phyloP scores from a whole-genome alignment of 2,888 invertebrate species.

The Malthinus seriepunctatus region DNA sequence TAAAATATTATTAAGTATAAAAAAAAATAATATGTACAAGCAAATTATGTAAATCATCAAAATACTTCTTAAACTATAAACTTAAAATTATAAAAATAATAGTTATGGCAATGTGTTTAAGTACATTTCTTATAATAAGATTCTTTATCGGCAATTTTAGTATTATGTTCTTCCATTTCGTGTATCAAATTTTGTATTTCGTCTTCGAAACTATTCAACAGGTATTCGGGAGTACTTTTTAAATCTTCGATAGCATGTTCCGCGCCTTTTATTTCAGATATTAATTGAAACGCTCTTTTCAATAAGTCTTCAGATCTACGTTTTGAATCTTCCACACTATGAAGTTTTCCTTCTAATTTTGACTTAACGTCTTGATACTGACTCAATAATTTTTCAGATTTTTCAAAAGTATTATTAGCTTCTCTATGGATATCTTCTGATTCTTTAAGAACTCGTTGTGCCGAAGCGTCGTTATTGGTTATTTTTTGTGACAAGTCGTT shows the following conservation, averaged over 20 bases:
- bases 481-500: constrained; percentile 79
- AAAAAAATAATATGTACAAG: constrained; percentile 10
- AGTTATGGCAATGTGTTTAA: constrained; percentile 23
- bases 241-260: constrained; percentile 48
- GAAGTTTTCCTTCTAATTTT: constrained; percentile 72
- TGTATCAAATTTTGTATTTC: constrained; percentile 64
- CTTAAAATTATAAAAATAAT: constrained; percentile 5
- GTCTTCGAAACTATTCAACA: constrained; percentile 60
- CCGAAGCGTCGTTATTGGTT: constrained; percentile 79
- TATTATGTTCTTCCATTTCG: constrained; percentile 65
- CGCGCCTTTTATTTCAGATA: constrained; percentile 56
- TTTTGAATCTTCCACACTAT: constrained; percentile 77
- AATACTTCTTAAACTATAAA: constrained; percentile 1
- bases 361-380: constrained; percentile 74
- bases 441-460: constrained; percentile 79
- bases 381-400: constrained; percentile 65
- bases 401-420: constrained; percentile 70
- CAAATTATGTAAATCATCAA: background rate
- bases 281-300: constrained; percentile 80
- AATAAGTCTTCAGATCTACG: constrained; percentile 77
- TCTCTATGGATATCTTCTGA: constrained; percentile 73
- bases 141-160: constrained; percentile 63
- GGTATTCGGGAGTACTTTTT: constrained; percentile 43
- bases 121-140: constrained; percentile 66
- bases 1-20: background rate